Percentiles rank a stretch among this genome's conserved stretches.
Conservation (phyloP, 2,888 invertebrate species). For the Lymantria monacha region DNA sequence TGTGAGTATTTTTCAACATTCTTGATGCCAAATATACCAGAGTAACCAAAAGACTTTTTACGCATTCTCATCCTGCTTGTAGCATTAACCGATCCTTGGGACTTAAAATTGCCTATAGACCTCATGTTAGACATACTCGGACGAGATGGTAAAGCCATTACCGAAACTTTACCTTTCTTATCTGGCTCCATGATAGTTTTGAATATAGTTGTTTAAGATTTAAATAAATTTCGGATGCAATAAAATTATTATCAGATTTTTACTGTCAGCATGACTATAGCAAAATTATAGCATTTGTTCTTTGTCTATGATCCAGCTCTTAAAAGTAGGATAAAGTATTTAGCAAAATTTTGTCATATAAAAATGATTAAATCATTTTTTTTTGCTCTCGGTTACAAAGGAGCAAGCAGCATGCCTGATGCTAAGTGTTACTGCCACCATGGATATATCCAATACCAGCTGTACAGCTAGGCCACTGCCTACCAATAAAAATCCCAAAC, state of each 20-base stretch:
- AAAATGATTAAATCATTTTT: too few relatives aligned
- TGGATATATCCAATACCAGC: too few relatives aligned
- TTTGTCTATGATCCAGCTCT: too few relatives aligned
- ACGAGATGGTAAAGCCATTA: not conserved
- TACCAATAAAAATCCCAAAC: too few relatives aligned
- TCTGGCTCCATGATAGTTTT: not conserved
- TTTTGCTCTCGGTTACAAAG: too few relatives aligned
- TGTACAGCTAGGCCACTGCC: too few relatives aligned
- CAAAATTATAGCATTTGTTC: too few relatives aligned
- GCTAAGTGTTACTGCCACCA: too few relatives aligned
- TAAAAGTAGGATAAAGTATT: too few relatives aligned
- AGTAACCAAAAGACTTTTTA: conserved; percentile 55
- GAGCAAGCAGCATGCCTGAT: too few relatives aligned
- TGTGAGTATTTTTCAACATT: conserved; percentile 44
- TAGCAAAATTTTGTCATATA: too few relatives aligned
- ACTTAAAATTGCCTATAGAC: not conserved
- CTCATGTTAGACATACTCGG: not conserved
- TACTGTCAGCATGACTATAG: too few relatives aligned
- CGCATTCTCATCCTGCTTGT: conserved; percentile 56
- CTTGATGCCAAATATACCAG: conserved; percentile 53
- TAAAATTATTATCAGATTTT: not conserved
- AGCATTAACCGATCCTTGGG: conserved; percentile 28
- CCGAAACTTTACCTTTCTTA: not conserved
- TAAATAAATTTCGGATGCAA: not conserved
- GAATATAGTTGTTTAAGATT: not conserved